Evolutionary conservation across 1,140 invertebrate genomes (phyloP), one percentile per base, ranked within the genome.

Genomic region (Metaphire vulgaris): DNA sequence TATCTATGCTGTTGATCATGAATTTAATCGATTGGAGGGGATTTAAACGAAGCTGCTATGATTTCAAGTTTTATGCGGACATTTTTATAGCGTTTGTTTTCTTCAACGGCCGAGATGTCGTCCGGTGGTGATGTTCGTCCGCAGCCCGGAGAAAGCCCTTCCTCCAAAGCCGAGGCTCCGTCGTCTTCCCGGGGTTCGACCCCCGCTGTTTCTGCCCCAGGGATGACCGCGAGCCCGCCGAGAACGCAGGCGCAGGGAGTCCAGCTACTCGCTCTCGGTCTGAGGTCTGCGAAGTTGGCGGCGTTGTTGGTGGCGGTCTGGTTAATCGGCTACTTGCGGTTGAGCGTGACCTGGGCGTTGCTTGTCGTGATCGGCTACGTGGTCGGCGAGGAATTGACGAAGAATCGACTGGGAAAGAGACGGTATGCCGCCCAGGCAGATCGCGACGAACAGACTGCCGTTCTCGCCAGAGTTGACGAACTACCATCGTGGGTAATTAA

Each of bases 401-500:
- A 56, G 33, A 70, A 33, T 21, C 76, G 75, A 74, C 30, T 70
- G n/a, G 31, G 32, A 1, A 75, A 77, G 74, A 65, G 56, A 31
- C 26, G 69, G 41, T 76, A 78, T 67, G 66, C 76, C n/a, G 66
- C 71, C 33, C 34, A 74, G 29, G 41, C 78, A 28, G 76, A 70
- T 2, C 70, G 72, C 15, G 74, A 80, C 56, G 80, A 81, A 74
- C 74, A 80, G 71, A 66, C 75, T 31, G 70, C 74, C n/a, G 77
- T 81, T 64, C 69, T 79, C 6, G 80, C 79, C 26, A 34, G 79
- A 68, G 34, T 80, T 15, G 79, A 80, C 14, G 79, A 80, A 34
- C 73, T 81, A n/a, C 80, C 80, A 12, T 72, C 80, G 28, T 81
- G 80, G 80, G 79, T 79, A 69, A 69, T 75, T 79, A 30, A 15